A percentile compares a stretch with the other conserved stretches of the same genome.
These are phyloP conservation scores for Eciton burchellii DNA, from an alignment of 1,140 invertebrate genomes.

Conservation along the genomic window DNA sequence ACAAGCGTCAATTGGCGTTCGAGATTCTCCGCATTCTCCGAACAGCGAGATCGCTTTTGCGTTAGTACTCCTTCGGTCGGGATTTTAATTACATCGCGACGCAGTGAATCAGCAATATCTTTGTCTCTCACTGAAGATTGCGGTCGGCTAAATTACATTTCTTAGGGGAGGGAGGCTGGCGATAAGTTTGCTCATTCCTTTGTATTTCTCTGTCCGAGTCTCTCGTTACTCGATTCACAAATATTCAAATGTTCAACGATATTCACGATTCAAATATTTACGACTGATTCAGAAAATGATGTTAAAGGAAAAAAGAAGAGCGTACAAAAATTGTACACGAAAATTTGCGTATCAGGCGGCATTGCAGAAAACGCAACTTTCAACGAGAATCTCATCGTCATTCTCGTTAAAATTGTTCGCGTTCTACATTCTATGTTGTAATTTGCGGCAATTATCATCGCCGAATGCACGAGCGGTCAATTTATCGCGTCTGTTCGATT, in stretches of 20 bases:
- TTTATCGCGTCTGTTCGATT: conserved; percentile 51
- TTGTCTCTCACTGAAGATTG: too few species aligned
- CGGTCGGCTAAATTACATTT: too few species aligned
- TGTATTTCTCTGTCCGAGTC: neutral
- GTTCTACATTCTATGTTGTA: conserved; percentile 26
- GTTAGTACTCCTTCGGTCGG: neutral
- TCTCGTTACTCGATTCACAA: too few species aligned
- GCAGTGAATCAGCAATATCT: too few species aligned
- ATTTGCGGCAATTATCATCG: conserved; percentile 46
- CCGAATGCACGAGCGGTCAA: conserved; percentile 34
- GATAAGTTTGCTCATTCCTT: neutral
- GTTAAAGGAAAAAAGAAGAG: too few species aligned
- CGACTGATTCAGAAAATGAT: too few species aligned
- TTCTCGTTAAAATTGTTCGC: conserved; percentile 32
- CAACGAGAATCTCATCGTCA: conserved; percentile 51
- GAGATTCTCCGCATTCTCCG: neutral
- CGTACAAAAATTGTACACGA: neutral
- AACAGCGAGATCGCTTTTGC: too few species aligned
- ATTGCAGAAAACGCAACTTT: too few species aligned
- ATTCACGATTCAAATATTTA: too few species aligned
- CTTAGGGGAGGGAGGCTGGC: neutral
- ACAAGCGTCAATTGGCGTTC: neutral
- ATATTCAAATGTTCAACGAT: too few species aligned
- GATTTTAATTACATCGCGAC: too few species aligned
- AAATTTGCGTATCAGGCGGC: too few species aligned